Evolutionary conservation across 2,888 invertebrate species (phyloP), one percentile per base, ranked within the genome.

Genomic region (Frankliniella fusca): DNA sequence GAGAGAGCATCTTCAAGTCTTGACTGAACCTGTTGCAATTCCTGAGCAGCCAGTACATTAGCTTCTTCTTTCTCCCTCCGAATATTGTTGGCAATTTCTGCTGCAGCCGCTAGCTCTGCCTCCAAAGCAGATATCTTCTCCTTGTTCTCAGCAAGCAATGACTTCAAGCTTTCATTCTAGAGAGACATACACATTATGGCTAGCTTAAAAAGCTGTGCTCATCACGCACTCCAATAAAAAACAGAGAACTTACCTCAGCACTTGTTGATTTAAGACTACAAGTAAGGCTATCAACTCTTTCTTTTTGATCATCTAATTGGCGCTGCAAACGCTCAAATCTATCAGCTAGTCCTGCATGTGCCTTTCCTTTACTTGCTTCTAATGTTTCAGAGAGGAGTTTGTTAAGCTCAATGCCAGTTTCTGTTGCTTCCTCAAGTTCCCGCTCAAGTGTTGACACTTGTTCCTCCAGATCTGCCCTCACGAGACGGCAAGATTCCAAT

Each of bases 361-460:
- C 91, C 84, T 89, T 89, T 83, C 88, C 88, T 84, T 92, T 91
- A 27, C 70, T 76, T 84, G 94, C 94, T 83, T 93, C 91, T 81
- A 93, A 87, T 85, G 93, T 90, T 85, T 93, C 93, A 0, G 92
- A 89, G 50, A 93, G 88, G 90, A 93, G 93, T 86, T 90, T 89
- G 86, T 93, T 93, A 81, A 93, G 87, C 87, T 95, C 95, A 84
- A 95, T 89, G 80, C 93, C 93, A 11, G 95, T 94, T 85, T 95
- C 94, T 0, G 95, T 94, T 0, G 95, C 94, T 86, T 92, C 93
- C 87, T 95, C 95, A 79, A 95, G 90, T 86, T 95, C 92, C 90
- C 93, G 91, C 89, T 95, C 91, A 86, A 93, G 86, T 87, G 91
- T 90, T 81, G 90, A 88, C 28, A 94, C 89, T 87, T 95, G 93